Evolutionary conservation across 1,140 invertebrate genomes (phyloP).

Genomic region (Brachionus sp.): DNA sequence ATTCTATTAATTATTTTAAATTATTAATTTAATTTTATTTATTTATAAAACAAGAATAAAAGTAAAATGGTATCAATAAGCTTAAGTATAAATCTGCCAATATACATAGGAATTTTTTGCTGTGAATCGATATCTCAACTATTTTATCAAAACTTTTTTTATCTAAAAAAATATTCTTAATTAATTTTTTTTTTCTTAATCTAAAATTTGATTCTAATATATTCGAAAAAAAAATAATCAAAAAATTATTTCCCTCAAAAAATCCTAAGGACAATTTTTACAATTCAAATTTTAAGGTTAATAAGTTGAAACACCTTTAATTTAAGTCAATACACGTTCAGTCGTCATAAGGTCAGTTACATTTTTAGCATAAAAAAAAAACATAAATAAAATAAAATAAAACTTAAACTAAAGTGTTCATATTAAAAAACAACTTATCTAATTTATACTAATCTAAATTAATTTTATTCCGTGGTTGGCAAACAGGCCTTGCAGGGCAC

Average conservation of each 20-base stretch:
- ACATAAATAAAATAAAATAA: background rate
- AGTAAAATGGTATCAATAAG: background rate
- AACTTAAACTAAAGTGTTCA: background rate
- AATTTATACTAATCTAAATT: background rate
- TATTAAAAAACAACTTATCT: background rate
- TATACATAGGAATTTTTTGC: background rate
- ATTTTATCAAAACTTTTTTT: background rate
- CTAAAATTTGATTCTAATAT: background rate
- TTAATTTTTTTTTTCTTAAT: background rate
- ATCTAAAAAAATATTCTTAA: no score
- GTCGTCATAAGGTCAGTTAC: background rate
- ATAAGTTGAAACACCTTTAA: background rate
- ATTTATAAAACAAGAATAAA: background rate
- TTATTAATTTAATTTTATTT: background rate
- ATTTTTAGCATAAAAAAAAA: background rate
- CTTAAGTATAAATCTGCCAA: background rate
- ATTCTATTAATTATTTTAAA: background rate
- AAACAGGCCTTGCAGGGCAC: background rate
- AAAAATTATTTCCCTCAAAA: background rate
- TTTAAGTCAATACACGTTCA: background rate
- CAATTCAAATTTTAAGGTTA: constrained; percentile 5
- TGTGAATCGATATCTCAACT: background rate
- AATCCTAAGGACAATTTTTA: background rate
- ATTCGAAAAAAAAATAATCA: background rate
- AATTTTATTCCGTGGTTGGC: background rate